Base-by-base conservation (phyloP, 2,888 invertebrate species). In the Erebia epiphron region DNA sequence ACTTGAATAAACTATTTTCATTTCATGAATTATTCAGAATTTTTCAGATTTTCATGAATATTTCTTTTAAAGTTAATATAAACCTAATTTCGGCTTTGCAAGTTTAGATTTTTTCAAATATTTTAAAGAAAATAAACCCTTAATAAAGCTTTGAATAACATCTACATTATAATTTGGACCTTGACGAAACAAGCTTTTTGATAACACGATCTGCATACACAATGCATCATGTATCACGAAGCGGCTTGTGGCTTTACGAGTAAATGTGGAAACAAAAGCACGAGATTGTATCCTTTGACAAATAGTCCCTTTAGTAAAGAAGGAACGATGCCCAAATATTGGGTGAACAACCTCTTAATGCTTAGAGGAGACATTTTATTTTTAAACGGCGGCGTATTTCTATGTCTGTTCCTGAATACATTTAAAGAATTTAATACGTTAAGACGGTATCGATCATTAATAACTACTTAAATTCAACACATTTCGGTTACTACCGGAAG, bases 271-370 rank as follows among this genome's bases (percentile, higher is more conserved):
- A 83, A 82, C 77, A 82, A 78, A 78, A 69, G 77, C 79, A 79
- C 82, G 79, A 83, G 81, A 83, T 83, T 80, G 84, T 69, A 65
- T 88, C 87, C 89, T 86, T 90, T 89, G 86, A 91, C 86, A 90
- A 89, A 90, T 89, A 86, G 84, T 84, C 84, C 82, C 83, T 82
- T 73, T 85, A 86, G 84, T 85, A 79, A 78, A 81, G 87, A 85
- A 87, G 81, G 88, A 86, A 87, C 89, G 89, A 87, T 87, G 89
- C 90, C 91, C 91, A 92, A 92, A 80, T 88, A 86, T 81, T 90
- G 88, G 92, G 92, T 92, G 91, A 92, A 92, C 87, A 91, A 92
- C 92, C 92, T 92, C 86, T 88, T 90, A 90, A 92, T 92, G 90
- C 89, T 86, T 82, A 79, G 83, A 84, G 88, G 91, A 88, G 92